phyloP scores from a whole-genome alignment of 2,888 invertebrate species.

The Dryobota labecula region DNA sequence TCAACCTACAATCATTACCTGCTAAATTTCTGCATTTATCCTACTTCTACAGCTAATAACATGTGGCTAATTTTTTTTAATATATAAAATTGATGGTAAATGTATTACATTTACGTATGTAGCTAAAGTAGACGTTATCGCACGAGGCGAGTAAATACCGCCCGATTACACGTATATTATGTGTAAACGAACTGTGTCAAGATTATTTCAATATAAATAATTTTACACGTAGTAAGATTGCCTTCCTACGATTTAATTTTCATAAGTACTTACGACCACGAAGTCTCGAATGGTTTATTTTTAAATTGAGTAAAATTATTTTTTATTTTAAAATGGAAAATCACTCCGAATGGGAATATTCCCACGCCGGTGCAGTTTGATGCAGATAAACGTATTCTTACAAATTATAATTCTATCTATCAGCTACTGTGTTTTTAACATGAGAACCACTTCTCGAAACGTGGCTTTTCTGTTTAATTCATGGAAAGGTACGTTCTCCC shows the following conservation, averaged over 20 bases:
- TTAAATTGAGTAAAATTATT: background rate
- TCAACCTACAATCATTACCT: conserved; percentile 1
- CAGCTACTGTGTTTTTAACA: too few relatives aligned
- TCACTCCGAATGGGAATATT: background rate
- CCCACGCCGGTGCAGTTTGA: background rate
- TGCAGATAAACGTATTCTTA: background rate
- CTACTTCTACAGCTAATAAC: background rate
- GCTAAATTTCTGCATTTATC: background rate
- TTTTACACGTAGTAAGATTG: background rate
- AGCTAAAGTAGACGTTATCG: conserved; percentile 13
- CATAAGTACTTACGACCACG: background rate
- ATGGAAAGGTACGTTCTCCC: background rate
- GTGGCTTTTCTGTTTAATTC: background rate
- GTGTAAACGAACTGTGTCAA: conserved; percentile 27
- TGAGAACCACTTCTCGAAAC: too few relatives aligned
- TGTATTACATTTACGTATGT: conserved; percentile 10
- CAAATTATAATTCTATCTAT: background rate
- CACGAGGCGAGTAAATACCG: conserved; percentile 15
- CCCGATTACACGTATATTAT: conserved; percentile 16
- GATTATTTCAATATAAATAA: conserved; percentile 4
- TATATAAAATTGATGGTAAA: background rate
- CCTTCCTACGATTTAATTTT: background rate
- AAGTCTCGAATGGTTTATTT: background rate
- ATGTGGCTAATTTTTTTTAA: background rate
- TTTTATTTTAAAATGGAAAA: conserved; percentile 5